A percentile compares a stretch with the other conserved stretches of the same genome.
These are phyloP conservation scores for Chionis minor DNA, from an alignment of 2,113 vertebrate genomes.

Conservation along the genomic window DNA sequence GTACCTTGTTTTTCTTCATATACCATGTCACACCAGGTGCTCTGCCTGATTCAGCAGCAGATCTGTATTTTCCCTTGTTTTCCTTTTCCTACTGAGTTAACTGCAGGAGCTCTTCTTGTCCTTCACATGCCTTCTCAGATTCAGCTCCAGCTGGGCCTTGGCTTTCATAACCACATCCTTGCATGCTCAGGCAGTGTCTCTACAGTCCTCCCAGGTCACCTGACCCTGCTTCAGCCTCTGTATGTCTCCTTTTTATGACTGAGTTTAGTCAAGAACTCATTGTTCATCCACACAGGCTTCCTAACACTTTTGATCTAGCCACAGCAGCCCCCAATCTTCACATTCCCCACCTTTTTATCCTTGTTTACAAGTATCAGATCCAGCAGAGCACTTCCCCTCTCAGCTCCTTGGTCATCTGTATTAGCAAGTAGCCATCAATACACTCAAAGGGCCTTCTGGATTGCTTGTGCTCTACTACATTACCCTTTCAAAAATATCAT, in stretches of 20 bases:
- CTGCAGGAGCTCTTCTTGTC: background rate
- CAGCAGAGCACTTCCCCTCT: background rate
- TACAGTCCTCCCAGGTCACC: background rate
- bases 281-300: background rate
- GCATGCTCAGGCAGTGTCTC: no score
- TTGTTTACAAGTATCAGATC: background rate
- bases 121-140: background rate
- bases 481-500: background rate
- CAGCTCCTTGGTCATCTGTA: background rate
- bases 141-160: background rate
- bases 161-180: no score
- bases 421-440: background rate
- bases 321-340: background rate
- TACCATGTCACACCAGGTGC: background rate
- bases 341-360: background rate
- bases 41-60: background rate
- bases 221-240: background rate
- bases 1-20: background rate
- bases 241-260: background rate
- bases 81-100: background rate
- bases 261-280: background rate
- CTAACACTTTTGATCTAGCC: background rate
- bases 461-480: background rate
- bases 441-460: background rate
- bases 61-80: background rate